Evolutionary conservation across 2,888 invertebrate genomes (phyloP).

Genomic region (Cryptocephalus moraei): DNA sequence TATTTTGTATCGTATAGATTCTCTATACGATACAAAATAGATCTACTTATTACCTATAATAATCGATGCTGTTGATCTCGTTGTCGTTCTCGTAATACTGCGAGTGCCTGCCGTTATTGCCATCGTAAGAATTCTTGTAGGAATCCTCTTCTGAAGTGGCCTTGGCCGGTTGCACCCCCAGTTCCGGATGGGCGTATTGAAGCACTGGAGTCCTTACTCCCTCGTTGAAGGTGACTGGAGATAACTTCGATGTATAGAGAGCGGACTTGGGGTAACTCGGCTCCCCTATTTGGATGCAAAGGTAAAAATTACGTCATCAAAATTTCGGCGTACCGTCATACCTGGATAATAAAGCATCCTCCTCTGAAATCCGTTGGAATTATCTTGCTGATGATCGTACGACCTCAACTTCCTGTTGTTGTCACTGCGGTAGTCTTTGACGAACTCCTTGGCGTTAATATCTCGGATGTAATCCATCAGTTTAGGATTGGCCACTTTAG

Average conservation of each 20-base stretch:
- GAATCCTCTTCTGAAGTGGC: conserved; percentile 34
- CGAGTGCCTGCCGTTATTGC: conserved; percentile 7
- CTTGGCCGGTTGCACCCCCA: conserved; percentile 68
- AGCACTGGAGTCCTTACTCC: conserved; percentile 64
- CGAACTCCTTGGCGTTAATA: conserved; percentile 54
- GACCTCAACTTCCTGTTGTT: conserved; percentile 38
- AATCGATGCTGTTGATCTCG: conserved; percentile 33
- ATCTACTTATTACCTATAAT: conserved; percentile 26
- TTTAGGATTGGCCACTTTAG: conserved; percentile 45
- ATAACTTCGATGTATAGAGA: conserved; percentile 51
- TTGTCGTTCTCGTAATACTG: conserved; percentile 36
- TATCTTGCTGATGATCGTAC: conserved; percentile 39
- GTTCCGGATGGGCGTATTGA: conserved; percentile 70
- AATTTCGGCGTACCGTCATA: too few relatives aligned
- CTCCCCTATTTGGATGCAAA: conserved; percentile 27
- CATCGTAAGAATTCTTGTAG: conserved; percentile 23
- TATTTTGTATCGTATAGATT: too few relatives aligned
- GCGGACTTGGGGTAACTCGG: conserved; percentile 54
- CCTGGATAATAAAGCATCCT: conserved; percentile 63
- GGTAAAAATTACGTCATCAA: too few relatives aligned
- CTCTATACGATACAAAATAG: too few relatives aligned
- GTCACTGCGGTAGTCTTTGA: conserved; percentile 49
- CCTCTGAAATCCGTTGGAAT: conserved; percentile 51
- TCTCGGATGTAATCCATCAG: conserved; percentile 56
- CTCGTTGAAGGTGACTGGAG: conserved; percentile 53